These are phyloP conservation scores for Nannoperca obscura DNA, from an alignment of 2,797 vertebrate genomes.

Conservation along the genomic window DNA sequence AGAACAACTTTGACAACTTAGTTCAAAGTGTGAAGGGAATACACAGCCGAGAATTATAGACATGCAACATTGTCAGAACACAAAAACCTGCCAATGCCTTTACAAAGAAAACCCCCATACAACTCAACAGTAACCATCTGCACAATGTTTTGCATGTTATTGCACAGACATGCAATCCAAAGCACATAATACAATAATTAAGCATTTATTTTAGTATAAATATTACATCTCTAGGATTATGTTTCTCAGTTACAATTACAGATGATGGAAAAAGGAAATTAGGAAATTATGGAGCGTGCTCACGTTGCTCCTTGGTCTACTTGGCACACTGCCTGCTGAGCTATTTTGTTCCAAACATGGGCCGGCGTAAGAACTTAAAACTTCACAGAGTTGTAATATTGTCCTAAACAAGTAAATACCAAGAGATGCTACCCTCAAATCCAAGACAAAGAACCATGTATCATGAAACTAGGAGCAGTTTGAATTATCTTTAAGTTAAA, in stretches of 20 bases:
- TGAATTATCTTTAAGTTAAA: slow-evolving; percentile 42
- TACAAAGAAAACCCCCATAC: slow-evolving; percentile 41
- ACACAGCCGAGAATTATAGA: slow-evolving; percentile 69
- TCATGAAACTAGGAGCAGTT: slow-evolving; percentile 10
- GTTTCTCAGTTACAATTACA: slow-evolving; percentile 59
- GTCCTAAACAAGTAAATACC: slow-evolving; percentile 5
- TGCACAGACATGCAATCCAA: slow-evolving; percentile 80
- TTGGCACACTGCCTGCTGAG: slow-evolving; percentile 55
- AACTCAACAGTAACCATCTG: slow-evolving; percentile 67
- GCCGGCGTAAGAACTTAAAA: slow-evolving; percentile 33
- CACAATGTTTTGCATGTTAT: slow-evolving; percentile 75
- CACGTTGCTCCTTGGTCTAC: slow-evolving; percentile 36
- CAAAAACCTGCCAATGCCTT: slow-evolving; percentile 57
- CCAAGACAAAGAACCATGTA: slow-evolving; percentile 31
- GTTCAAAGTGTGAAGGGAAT: slow-evolving; percentile 83
- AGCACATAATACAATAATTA: slow-evolving; percentile 78
- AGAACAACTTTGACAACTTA: slow-evolving; percentile 70
- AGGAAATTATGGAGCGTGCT: slow-evolving; percentile 39
- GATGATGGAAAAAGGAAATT: slow-evolving; percentile 47
- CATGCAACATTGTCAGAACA: slow-evolving; percentile 77
- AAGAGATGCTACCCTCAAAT: slow-evolving; percentile 33
- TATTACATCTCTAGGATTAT: slow-evolving; percentile 72
- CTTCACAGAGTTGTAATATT: slow-evolving; percentile 21
- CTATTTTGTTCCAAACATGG: slow-evolving; percentile 31
- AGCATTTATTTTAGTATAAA: slow-evolving; percentile 76